A percentile compares a stretch with the other conserved stretches of the same genome.
Evolutionary conservation across 2,797 vertebrate genomes (phyloP).

Genomic region (Chromis chromis): DNA sequence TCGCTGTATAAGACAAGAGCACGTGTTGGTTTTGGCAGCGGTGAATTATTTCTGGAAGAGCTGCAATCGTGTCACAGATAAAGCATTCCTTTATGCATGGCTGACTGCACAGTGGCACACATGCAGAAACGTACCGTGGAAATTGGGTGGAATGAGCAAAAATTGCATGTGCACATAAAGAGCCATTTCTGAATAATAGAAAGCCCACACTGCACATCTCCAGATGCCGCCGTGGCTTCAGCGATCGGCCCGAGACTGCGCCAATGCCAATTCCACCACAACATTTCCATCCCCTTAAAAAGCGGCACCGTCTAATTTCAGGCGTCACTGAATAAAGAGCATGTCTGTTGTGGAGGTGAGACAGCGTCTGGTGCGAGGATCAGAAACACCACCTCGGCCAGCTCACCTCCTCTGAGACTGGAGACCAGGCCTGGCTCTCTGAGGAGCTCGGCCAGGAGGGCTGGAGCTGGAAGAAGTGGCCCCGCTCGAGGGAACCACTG

Average conservation of each 20-base stretch:
- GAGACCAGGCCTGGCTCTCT: constrained; percentile 33
- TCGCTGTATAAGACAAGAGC: constrained; percentile 22
- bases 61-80: constrained; percentile 62
- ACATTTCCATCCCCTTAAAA: constrained; percentile 59
- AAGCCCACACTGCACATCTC: neutral
- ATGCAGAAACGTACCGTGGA: constrained; percentile 18
- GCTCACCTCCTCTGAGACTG: constrained; percentile 63
- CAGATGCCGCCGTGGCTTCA: constrained; percentile 10
- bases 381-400: constrained; percentile 58
- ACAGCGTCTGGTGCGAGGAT: constrained; percentile 74
- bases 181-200: constrained; percentile 1
- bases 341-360: constrained; percentile 73
- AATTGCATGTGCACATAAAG: neutral
- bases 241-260: constrained; percentile 36
- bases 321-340: constrained; percentile 69
- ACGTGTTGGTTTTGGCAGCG: constrained; percentile 53
- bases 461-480: constrained; percentile 36
- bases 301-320: constrained; percentile 65
- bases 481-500: neutral
- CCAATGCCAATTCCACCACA: constrained; percentile 35
- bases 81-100: constrained; percentile 33
- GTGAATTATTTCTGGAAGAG: constrained; percentile 57
- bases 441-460: constrained; percentile 34
- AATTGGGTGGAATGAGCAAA: constrained; percentile 39
- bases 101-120: constrained; percentile 40